A percentile compares a stretch with the other conserved stretches of the same genome.
Evolutionary conservation across 2,797 vertebrate species (phyloP).

Genomic region (Crenichthys baileyi): DNA sequence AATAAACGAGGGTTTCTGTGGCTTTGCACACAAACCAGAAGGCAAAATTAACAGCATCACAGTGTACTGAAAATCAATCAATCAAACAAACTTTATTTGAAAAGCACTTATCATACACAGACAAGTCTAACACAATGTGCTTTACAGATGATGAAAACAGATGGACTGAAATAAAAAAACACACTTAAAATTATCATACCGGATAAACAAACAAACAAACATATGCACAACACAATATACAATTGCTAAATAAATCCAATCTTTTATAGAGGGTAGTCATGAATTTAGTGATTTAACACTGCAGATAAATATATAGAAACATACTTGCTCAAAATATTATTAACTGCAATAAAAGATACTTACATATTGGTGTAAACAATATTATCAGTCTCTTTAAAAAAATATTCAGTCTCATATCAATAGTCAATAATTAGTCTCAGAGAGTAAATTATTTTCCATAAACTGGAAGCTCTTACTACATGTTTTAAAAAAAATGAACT

Average conservation of each 20-base stretch:
- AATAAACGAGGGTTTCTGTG: slow-evolving; percentile 71
- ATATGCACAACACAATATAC: neutral
- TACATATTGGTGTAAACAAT: neutral
- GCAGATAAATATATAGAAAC: neutral
- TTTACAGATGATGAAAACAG: neutral
- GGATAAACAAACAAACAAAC: neutral
- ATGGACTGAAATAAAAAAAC: neutral
- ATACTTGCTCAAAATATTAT: neutral
- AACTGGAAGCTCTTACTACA: neutral
- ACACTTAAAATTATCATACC: neutral
- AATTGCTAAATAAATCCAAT: neutral
- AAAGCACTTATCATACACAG: neutral
- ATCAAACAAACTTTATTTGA: neutral
- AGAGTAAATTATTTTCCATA: neutral
- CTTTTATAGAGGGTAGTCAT: neutral
- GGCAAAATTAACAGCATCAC: slow-evolving; percentile 46
- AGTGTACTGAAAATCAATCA: neutral
- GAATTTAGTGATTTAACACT: neutral
- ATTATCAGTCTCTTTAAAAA: neutral
- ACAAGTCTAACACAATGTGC: neutral
- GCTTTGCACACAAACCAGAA: slow-evolving; percentile 59
- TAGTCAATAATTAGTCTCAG: neutral
- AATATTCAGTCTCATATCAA: neutral
- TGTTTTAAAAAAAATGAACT: neutral
- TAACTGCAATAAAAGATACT: neutral